These are phyloP conservation scores for Hephaestus fuliginosus DNA, from an alignment of 2,797 vertebrate genomes.

Conservation along the genomic window DNA sequence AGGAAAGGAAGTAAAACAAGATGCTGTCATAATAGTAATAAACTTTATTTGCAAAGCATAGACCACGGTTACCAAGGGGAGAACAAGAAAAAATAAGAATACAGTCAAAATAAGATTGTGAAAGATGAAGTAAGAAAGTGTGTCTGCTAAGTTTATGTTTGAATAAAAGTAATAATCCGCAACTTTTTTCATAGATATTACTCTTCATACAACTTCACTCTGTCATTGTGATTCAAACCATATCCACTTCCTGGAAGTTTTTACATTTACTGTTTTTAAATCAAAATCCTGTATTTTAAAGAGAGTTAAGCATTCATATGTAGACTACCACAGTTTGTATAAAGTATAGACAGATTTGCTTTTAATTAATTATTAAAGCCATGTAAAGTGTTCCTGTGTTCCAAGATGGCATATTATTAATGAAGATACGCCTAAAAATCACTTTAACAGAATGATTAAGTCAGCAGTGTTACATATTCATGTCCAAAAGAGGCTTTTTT, in stretches of 20 bases:
- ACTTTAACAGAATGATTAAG: background rate
- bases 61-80: too few relatives aligned
- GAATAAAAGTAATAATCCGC: background rate
- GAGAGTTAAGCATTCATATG: background rate
- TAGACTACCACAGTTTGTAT: background rate
- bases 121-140: too few relatives aligned
- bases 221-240: background rate
- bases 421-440: background rate
- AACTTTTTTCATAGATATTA: background rate
- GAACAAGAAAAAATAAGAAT: too few relatives aligned
- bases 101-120: too few relatives aligned
- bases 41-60: too few relatives aligned
- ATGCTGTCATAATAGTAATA: too few relatives aligned
- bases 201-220: background rate
- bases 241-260: background rate
- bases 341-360: too few relatives aligned
- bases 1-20: background rate
- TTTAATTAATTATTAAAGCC: too few relatives aligned
- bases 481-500: background rate
- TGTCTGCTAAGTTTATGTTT: background rate
- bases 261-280: background rate
- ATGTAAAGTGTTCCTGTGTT: too few relatives aligned
- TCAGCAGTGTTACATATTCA: too few relatives aligned
- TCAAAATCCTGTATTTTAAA: background rate
- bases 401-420: too few relatives aligned